Percentiles rank a stretch among this genome's conserved stretches.
phyloP scores from a whole-genome alignment of 2,113 vertebrate species.

The Piprites chloris region DNA sequence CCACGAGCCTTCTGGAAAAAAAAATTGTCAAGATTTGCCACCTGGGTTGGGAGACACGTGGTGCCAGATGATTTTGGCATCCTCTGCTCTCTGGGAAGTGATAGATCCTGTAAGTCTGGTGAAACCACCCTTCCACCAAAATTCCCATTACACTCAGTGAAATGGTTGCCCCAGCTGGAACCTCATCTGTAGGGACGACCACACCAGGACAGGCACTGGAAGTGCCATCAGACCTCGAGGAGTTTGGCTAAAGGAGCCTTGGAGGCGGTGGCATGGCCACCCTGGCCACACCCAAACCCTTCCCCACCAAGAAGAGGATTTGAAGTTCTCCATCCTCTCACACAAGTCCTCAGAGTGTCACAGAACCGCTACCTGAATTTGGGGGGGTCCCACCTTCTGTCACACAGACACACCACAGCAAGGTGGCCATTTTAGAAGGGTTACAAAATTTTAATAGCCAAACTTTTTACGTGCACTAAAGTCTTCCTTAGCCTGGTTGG shows the following conservation, averaged over 20 bases:
- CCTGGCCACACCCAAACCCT: too few species aligned
- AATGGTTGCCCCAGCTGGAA: neutral
- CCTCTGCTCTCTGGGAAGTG: neutral
- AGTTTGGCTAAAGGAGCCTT: neutral
- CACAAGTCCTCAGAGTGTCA: neutral
- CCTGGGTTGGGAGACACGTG: neutral
- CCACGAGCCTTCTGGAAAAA: neutral
- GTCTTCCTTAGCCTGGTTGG: neutral
- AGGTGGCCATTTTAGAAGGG: neutral
- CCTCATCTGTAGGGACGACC: neutral
- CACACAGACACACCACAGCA: neutral
- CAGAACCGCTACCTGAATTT: neutral
- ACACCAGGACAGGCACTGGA: rapidly evolving
- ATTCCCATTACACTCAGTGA: neutral
- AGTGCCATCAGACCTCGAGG: neutral
- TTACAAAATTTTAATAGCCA: neutral
- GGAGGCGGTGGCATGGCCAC: neutral
- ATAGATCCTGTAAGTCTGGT: neutral
- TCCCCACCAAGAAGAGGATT: neutral
- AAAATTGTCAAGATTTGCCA: neutral
- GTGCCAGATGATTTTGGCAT: neutral
- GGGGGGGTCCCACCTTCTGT: neutral
- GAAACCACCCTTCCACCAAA: neutral
- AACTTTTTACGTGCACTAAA: rapidly evolving
- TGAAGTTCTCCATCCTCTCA: neutral